Conservation (phyloP, 1,140 invertebrate species). For the Zeugodacus cucurbitae region DNA sequence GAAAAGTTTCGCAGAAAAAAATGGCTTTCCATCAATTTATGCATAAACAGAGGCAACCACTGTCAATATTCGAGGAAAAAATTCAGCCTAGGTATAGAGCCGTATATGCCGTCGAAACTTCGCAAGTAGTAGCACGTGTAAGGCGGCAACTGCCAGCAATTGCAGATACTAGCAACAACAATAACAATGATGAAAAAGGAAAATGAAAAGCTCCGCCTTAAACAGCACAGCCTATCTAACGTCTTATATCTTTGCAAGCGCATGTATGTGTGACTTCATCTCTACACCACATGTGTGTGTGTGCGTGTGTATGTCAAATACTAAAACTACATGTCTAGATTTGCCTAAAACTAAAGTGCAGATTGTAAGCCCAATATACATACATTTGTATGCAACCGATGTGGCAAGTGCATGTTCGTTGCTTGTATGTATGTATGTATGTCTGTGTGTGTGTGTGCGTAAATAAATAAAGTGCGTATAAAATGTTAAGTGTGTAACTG, state of each 20-base stretch:
- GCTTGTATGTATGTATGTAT: neutral
- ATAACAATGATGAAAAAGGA: conserved; percentile 24
- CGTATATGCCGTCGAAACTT: neutral
- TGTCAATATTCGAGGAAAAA: neutral
- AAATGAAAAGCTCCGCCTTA: conserved; percentile 34
- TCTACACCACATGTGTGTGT: neutral
- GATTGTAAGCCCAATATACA: neutral
- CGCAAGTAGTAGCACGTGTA: neutral
- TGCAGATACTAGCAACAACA: neutral
- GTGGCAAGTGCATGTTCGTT: neutral
- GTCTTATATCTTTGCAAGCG: conserved; percentile 24
- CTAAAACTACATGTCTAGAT: conserved; percentile 23
- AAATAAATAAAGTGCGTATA: conserved; percentile 34
- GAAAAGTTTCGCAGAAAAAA: neutral
- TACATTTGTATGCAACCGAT: neutral
- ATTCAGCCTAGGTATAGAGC: neutral
- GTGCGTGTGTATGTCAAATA: neutral
- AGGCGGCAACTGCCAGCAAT: neutral
- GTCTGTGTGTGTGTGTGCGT: neutral
- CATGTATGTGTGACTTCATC: neutral
- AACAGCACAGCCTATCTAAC: conserved; percentile 28
- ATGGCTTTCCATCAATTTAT: neutral
- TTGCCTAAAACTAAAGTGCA: conserved; percentile 23
- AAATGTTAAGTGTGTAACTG: neutral
- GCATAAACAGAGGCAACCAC: neutral